These are phyloP conservation scores for Calameuta filiformis DNA, from an alignment of 2,888 invertebrate species.

Conservation along the genomic window DNA sequence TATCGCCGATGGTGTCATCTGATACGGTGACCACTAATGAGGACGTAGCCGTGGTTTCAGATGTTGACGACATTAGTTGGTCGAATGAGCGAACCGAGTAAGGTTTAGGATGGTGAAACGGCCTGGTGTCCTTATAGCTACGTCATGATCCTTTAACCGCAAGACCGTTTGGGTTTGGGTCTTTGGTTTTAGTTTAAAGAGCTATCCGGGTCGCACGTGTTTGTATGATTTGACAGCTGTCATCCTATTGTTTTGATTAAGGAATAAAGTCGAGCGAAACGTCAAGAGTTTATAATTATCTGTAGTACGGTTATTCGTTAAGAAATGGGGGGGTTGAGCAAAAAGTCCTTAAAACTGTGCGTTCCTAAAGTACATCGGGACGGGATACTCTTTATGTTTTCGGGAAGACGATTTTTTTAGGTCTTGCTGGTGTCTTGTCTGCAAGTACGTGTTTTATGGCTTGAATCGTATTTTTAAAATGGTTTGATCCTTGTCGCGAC, in stretches of 20 bases:
- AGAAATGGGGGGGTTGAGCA: neutral
- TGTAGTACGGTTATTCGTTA: neutral
- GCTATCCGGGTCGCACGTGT: neutral
- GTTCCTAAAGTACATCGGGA: too few relatives aligned
- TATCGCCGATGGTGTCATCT: neutral
- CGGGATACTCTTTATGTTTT: too few relatives aligned
- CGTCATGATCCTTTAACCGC: neutral
- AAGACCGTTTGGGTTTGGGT: neutral
- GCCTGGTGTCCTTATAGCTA: neutral
- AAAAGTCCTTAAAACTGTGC: neutral
- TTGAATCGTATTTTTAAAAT: neutral
- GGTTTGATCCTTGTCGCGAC: too few relatives aligned
- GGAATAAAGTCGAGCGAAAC: neutral
- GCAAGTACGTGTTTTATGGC: too few relatives aligned
- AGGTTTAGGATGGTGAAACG: neutral
- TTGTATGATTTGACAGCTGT: neutral
- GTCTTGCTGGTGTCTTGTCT: too few relatives aligned
- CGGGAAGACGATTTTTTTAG: too few relatives aligned
- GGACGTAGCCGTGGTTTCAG: neutral
- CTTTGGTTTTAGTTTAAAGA: neutral
- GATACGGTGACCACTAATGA: neutral
- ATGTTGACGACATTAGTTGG: neutral
- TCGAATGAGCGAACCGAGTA: neutral
- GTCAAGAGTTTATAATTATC: neutral
- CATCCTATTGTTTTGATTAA: neutral